Evolutionary conservation across 2,113 vertebrate genomes (phyloP).

Genomic region (Alethe castanea): DNA sequence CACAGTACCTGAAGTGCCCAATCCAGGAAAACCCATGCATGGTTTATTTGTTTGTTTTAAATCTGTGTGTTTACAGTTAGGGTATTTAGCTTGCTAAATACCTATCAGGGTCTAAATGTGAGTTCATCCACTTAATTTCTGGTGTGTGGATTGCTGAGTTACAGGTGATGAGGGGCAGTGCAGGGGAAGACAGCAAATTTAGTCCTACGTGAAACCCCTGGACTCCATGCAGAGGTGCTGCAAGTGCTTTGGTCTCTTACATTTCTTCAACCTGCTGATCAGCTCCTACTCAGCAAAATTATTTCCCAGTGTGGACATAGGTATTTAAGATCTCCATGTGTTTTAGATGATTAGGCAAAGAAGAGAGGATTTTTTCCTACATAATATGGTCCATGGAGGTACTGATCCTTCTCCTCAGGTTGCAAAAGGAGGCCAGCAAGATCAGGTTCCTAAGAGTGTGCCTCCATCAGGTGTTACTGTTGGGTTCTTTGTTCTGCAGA

Average conservation of each 20-base stretch:
- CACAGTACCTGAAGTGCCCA: not conserved
- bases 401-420: not conserved
- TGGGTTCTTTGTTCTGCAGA: not conserved
- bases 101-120: not conserved
- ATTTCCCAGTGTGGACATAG: not conserved
- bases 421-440: fast-evolving
- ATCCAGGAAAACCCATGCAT: not conserved
- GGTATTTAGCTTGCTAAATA: not conserved
- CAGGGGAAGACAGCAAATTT: not conserved
- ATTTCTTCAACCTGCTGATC: not conserved
- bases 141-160: not conserved
- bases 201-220: not conserved
- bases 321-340: not conserved
- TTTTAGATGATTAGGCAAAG: not conserved
- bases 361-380: not conserved
- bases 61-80: not conserved
- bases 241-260: not conserved
- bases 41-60: not conserved
- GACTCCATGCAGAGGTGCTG: not conserved
- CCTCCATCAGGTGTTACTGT: fast-evolving
- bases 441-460: not conserved
- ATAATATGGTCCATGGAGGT: not conserved
- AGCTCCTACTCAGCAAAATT: not conserved
- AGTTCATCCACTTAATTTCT: not conserved
- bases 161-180: not conserved